phyloP scores from a whole-genome alignment of 2,113 vertebrate genomes.

The Platichthys stellatus region DNA sequence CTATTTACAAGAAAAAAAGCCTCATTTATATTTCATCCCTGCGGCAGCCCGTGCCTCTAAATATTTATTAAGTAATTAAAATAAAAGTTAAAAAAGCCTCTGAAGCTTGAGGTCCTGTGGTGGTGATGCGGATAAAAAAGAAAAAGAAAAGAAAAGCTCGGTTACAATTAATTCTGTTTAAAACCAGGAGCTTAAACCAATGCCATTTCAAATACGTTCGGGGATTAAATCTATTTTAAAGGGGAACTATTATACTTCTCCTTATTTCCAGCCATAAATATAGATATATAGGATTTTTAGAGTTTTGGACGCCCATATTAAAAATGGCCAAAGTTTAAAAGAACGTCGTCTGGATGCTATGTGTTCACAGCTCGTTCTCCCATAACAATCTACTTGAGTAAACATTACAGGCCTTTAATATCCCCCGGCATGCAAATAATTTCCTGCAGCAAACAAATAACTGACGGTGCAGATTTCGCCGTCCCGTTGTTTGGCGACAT shows the following conservation, averaged over 20 bases:
- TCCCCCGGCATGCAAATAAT: not conserved
- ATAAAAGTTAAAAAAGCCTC: constrained; percentile 67
- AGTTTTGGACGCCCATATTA: not conserved
- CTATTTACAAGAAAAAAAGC: constrained; percentile 56
- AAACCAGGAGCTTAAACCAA: constrained; percentile 43
- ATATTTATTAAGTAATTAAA: constrained; percentile 80
- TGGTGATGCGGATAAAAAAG: constrained; percentile 44
- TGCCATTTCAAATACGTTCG: constrained; percentile 20
- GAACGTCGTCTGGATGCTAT: not conserved
- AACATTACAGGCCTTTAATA: not conserved
- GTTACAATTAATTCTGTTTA: constrained; percentile 55
- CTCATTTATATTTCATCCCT: constrained; percentile 70
- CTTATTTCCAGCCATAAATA: not conserved
- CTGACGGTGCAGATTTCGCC: not conserved
- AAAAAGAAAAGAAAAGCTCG: constrained; percentile 1
- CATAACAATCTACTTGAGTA: not conserved
- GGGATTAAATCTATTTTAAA: constrained; percentile 9
- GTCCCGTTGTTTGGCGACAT: not conserved
- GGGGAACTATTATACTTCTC: not conserved
- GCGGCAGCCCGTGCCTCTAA: constrained; percentile 65
- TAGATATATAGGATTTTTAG: not conserved
- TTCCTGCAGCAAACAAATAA: not conserved
- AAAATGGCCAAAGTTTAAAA: not conserved
- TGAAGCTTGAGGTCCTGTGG: constrained; percentile 53
- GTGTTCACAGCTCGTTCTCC: not conserved